phyloP scores from a whole-genome alignment of 1,140 invertebrate genomes.

The Drosophila cardini region DNA sequence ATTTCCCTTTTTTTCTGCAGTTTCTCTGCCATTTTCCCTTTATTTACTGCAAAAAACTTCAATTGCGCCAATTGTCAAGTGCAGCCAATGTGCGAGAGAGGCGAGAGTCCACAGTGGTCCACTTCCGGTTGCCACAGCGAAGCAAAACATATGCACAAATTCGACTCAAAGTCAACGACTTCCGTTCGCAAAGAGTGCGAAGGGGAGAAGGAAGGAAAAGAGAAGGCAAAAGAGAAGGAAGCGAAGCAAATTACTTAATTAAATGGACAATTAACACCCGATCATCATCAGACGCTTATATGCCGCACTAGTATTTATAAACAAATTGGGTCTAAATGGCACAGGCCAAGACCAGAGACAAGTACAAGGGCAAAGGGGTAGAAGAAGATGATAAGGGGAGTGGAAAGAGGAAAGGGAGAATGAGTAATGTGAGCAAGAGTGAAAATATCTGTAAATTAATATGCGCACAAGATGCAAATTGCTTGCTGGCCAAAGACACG shows the following conservation, averaged over 20 bases:
- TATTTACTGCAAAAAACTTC: conserved; percentile 34
- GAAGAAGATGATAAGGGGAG: background rate
- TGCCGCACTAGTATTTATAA: conserved; percentile 14
- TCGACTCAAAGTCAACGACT: conserved; percentile 80
- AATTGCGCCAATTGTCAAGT: conserved; percentile 54
- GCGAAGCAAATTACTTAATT: conserved; percentile 81
- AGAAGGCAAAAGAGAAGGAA: conserved; percentile 32
- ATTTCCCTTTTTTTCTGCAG: background rate
- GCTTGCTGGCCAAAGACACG: conserved; percentile 79
- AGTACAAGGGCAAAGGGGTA: conserved; percentile 6
- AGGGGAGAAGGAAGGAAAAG: conserved; percentile 10
- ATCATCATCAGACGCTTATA: conserved; percentile 32
- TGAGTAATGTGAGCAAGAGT: conserved; percentile 77
- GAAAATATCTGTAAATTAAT: conserved; percentile 83
- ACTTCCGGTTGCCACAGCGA: conserved; percentile 66
- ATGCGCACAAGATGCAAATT: conserved; percentile 83
- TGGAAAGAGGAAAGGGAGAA: conserved; percentile 13
- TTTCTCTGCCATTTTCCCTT: conserved; percentile 26
- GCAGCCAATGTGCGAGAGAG: conserved; percentile 38
- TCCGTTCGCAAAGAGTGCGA: conserved; percentile 53
- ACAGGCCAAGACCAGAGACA: conserved; percentile 40
- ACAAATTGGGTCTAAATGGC: conserved; percentile 20
- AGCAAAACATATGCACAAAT: conserved; percentile 41
- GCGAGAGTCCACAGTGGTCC: conserved; percentile 31
- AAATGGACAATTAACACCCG: conserved; percentile 83